Percentiles rank a stretch among this genome's conserved stretches.
Evolutionary conservation across 2,797 vertebrate genomes (phyloP).

Genomic region (Acanthurus lineatus): DNA sequence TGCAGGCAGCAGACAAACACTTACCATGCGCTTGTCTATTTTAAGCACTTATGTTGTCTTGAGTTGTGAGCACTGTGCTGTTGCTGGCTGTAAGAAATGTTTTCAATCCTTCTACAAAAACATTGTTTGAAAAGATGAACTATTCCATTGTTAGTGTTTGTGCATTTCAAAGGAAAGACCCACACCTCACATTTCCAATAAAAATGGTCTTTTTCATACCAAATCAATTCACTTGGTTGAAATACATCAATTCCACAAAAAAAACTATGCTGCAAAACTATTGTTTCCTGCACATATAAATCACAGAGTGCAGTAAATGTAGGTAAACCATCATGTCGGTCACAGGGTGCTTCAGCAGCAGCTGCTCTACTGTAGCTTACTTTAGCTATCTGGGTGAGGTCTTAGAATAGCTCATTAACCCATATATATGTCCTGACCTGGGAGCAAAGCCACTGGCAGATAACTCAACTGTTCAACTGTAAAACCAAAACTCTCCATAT

Average conservation of each 20-base stretch:
- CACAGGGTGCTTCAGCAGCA: constrained; percentile 61
- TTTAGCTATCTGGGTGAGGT: constrained; percentile 78
- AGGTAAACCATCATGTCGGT: constrained; percentile 65
- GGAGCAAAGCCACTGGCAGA: constrained; percentile 63
- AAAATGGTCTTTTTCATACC: neutral
- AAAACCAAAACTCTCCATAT: constrained; percentile 59
- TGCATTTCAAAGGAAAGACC: neutral
- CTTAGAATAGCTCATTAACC: constrained; percentile 83
- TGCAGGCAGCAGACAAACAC: constrained; percentile 79
- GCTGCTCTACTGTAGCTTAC: constrained; percentile 79
- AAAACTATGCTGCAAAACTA: no score
- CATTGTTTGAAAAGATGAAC: neutral
- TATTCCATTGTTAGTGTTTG: neutral
- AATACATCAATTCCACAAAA: neutral
- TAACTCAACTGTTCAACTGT: constrained; percentile 58
- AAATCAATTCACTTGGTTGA: neutral
- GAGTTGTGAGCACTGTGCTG: constrained; percentile 52
- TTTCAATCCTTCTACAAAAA: neutral
- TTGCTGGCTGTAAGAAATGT: constrained; percentile 27
- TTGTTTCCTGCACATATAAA: constrained; percentile 29
- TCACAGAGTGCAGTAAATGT: constrained; percentile 43
- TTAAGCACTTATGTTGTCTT: constrained; percentile 70
- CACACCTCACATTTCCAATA: neutral
- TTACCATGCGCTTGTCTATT: constrained; percentile 80
- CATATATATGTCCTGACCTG: constrained; percentile 80